A percentile compares a stretch with the other conserved stretches of the same genome.
Evolutionary conservation across 2,888 invertebrate genomes (phyloP).

Genomic region (Latheticus oryzae): DNA sequence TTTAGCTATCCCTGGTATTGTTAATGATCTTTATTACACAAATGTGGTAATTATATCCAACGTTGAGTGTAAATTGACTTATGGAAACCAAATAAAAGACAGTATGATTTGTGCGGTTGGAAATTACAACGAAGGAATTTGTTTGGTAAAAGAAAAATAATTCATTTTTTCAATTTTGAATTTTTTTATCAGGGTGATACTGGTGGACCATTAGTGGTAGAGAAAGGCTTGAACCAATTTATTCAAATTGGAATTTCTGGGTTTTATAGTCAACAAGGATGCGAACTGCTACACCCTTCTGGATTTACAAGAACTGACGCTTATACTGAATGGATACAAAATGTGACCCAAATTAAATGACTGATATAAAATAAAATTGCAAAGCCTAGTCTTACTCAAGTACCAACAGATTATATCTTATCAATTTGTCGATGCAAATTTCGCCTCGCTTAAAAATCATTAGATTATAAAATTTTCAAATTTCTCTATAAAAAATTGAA

Average conservation of each 20-base stretch:
- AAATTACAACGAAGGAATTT: constrained; percentile 7
- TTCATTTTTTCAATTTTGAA: not conserved
- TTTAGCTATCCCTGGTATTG: constrained; percentile 15
- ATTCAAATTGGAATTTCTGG: constrained; percentile 22
- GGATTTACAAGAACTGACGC: constrained; percentile 20
- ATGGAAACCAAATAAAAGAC: constrained; percentile 6
- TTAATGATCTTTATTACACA: constrained; percentile 13
- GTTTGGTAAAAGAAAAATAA: constrained; percentile 1
- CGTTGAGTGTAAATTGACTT: constrained; percentile 3
- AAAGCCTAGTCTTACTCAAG: too few species aligned
- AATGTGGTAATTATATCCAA: constrained; percentile 24
- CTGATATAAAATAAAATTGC: not conserved
- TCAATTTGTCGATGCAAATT: too few species aligned
- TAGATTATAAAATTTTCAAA: too few species aligned
- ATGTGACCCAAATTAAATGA: constrained; percentile 7
- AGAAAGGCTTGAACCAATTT: not conserved
- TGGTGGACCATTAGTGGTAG: constrained; percentile 15
- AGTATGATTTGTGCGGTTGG: constrained; percentile 8
- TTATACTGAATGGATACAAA: constrained; percentile 13
- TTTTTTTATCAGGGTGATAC: constrained; percentile 22
- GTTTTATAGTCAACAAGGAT: constrained; percentile 23
- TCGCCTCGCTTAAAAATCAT: too few species aligned
- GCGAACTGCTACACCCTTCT: constrained; percentile 24
- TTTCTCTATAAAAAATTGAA: too few species aligned
- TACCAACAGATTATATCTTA: too few species aligned